phyloP scores from a whole-genome alignment of 2,113 vertebrate species.

The Dasypus novemcinctus region DNA sequence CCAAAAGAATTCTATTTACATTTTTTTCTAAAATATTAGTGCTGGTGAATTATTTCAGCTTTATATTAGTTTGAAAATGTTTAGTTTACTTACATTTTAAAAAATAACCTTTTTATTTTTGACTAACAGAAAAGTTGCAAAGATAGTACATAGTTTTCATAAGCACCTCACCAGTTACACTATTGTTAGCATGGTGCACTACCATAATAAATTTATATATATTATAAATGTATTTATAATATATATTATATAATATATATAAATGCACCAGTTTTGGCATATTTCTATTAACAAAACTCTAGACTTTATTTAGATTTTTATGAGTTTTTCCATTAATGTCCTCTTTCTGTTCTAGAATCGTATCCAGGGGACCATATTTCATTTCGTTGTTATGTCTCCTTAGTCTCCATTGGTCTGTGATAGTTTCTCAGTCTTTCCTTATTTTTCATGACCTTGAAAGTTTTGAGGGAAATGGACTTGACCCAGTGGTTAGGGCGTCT shows the following conservation, averaged over 20 bases:
- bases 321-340: background rate
- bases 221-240: too few species aligned
- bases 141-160: background rate
- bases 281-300: background rate
- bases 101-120: background rate
- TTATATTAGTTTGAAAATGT: conserved; percentile 28
- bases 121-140: background rate
- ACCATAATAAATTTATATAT: background rate
- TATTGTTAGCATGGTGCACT: background rate
- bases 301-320: background rate
- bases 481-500: too few species aligned
- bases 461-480: too few species aligned
- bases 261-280: background rate
- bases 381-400: background rate
- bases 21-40: background rate
- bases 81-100: background rate
- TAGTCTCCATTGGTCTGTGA: background rate
- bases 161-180: background rate
- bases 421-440: background rate
- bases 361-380: background rate
- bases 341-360: background rate
- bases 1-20: background rate
- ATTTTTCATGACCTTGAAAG: background rate
- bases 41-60: background rate
- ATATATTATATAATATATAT: too few species aligned